phyloP scores from a whole-genome alignment of 2,888 invertebrate species.

The Leptarthrus brevirostris region DNA sequence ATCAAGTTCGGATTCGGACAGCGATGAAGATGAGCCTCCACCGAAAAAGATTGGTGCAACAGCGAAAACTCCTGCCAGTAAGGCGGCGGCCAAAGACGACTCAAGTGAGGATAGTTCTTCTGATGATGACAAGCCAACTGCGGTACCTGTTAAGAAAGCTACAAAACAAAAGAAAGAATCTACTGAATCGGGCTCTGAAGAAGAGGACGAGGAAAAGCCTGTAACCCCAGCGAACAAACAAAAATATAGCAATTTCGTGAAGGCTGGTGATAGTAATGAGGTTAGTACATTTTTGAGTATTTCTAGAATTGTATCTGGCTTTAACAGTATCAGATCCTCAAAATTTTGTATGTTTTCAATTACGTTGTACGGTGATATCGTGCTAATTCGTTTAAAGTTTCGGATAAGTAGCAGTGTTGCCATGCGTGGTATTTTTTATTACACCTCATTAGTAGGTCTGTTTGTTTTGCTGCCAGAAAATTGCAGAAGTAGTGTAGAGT shows the following conservation, averaged over 20 bases:
- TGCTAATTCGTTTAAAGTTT: no score
- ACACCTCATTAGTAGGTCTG: no score
- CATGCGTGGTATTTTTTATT: no score
- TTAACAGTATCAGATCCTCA: no score
- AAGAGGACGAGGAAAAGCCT: conserved; percentile 58
- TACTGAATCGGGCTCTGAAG: conserved; percentile 66
- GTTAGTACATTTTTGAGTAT: conserved; percentile 36
- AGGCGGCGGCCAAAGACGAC: conserved; percentile 49
- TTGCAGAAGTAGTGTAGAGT: no score
- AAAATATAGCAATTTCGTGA: conserved; percentile 80
- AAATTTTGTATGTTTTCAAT: no score
- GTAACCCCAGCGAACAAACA: background rate
- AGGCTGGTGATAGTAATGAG: conserved; percentile 67
- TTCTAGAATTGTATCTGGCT: no score
- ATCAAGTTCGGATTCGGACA: conserved; percentile 51
- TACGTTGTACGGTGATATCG: no score
- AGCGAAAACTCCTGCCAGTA: conserved; percentile 43
- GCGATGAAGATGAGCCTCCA: conserved; percentile 54
- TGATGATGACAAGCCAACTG: conserved; percentile 57
- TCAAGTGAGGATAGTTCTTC: conserved; percentile 59
- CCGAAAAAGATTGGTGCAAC: conserved; percentile 47
- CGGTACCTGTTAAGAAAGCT: conserved; percentile 56
- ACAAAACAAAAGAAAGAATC: conserved; percentile 66
- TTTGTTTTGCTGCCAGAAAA: no score
- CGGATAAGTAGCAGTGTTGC: no score